These are phyloP conservation scores for Tachysurus fulvidraco DNA, from an alignment of 2,113 vertebrate genomes.

Conservation along the genomic window DNA sequence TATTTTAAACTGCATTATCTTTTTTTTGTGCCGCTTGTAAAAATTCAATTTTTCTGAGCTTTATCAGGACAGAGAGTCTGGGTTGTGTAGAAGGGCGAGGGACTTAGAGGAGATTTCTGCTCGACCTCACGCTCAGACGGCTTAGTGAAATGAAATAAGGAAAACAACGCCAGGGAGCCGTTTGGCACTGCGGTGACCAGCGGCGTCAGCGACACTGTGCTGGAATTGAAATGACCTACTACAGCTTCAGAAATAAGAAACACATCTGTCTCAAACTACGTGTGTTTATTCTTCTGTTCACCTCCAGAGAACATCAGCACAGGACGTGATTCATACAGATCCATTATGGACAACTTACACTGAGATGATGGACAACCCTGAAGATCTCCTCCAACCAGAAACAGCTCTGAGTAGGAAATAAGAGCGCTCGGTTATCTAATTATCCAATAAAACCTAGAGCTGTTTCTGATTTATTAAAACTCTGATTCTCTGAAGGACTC, in stretches of 20 bases:
- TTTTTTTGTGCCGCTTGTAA: constrained; percentile 55
- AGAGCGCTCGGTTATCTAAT: not conserved
- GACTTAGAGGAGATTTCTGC: constrained; percentile 61
- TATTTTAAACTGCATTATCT: constrained; percentile 68
- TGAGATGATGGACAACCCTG: not conserved
- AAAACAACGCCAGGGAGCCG: constrained; percentile 59
- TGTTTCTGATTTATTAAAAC: not conserved
- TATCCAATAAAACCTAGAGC: not conserved
- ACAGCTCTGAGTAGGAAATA: not conserved
- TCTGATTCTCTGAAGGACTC: not conserved
- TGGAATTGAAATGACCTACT: constrained; percentile 42
- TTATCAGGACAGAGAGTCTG: constrained; percentile 66
- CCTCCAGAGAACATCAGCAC: not conserved
- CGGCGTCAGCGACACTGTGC: constrained; percentile 54
- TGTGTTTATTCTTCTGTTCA: constrained; percentile 39
- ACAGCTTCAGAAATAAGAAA: constrained; percentile 44
- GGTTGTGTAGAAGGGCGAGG: constrained; percentile 51
- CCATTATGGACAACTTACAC: not conserved
- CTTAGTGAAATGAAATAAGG: constrained; percentile 66
- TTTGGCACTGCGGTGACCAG: constrained; percentile 54
- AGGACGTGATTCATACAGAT: not conserved
- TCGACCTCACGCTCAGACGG: constrained; percentile 59
- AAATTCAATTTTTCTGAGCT: constrained; percentile 61
- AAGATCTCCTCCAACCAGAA: not conserved
- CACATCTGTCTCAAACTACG: constrained; percentile 16